A percentile compares a stretch with the other conserved stretches of the same genome.
Evolutionary conservation across 1,140 invertebrate genomes (phyloP).

Genomic region (Zaprionus tsacasi): DNA sequence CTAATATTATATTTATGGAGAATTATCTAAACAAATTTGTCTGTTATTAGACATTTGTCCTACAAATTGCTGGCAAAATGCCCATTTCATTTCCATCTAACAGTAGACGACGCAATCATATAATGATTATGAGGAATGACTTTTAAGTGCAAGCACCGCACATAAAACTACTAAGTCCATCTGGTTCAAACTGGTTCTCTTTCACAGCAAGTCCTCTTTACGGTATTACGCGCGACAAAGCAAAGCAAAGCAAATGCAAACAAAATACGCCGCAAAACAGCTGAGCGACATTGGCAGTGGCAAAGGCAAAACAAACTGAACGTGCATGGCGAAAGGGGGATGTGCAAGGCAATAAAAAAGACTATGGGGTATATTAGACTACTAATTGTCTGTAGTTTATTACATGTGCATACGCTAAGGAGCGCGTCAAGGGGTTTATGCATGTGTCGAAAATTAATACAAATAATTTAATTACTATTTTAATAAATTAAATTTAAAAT

Average conservation of each 20-base stretch:
- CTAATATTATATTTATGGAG: background rate
- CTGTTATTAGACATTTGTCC: constrained; percentile 3
- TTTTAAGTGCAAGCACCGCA: constrained; percentile 13
- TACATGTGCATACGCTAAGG: background rate
- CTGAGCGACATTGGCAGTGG: constrained; percentile 29
- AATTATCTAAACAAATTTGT: constrained; percentile 26
- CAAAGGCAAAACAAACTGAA: constrained; percentile 32
- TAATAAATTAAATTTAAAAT: no score
- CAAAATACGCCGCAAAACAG: constrained; percentile 26
- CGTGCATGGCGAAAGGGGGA: constrained; percentile 22
- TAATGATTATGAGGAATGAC: constrained; percentile 23
- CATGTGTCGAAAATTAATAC: no score
- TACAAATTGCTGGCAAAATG: constrained; percentile 35
- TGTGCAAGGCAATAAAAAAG: background rate
- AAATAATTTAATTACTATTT: no score
- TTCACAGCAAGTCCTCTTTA: constrained; percentile 28
- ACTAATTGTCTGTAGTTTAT: background rate
- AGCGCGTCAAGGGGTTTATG: no score
- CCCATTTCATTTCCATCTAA: background rate
- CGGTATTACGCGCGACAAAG: constrained; percentile 29
- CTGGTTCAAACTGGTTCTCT: constrained; percentile 24
- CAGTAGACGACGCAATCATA: background rate
- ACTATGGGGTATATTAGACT: background rate
- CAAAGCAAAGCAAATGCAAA: constrained; percentile 37
- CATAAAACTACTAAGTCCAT: background rate